Evolutionary conservation across 2,888 invertebrate species (phyloP), one percentile per base, ranked within the genome.

Genomic region (Erebia palarica): DNA sequence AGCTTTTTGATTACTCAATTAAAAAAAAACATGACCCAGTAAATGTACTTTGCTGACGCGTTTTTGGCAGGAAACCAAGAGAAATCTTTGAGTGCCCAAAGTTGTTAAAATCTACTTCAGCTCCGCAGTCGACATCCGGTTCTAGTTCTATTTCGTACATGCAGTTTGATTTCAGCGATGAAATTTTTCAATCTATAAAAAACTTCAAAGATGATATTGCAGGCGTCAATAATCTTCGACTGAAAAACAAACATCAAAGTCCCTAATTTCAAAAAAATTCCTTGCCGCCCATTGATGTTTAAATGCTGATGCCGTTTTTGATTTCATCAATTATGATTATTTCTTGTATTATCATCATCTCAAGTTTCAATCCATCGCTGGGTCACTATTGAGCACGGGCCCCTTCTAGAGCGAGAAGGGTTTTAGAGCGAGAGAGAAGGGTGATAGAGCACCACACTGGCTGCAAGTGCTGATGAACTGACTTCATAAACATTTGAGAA

Each of bases 11-110:
- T 63, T 63, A 36, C 36, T 36, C 36, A 21, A 63, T 63, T 13
- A 49, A 18, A 63, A 63, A 73, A 63, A 63, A 73, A 72, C 72
- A 66, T 70, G 74, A 70, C 65, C 72, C 72, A 75, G 72, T 74
- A 76, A 78, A 75, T 76, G 73, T 65, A 73, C 68, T 73, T 66
- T 64, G 73, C 68, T 69, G 75, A 71, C 69, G 68, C 58, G 65
- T 58, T 69, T 68, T 76, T 76, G 75, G 74, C 71, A 74, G 53
- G 58, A 53, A 36, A 71, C 76, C 75, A 76, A 79, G 44, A 51
- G 14, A 65, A 72, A 72, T 65, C 49, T 70, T 65, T 66, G 71
- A 72, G 69, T 65, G 49, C 42, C 42, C 61, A 49, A 71, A 61
- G 68, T 70, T 72, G 69, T 47, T 69, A 65, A 70, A 74, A 72